These are phyloP conservation scores for Camponotus pennsylvanicus DNA, from an alignment of 1,140 invertebrate species.

Conservation along the genomic window DNA sequence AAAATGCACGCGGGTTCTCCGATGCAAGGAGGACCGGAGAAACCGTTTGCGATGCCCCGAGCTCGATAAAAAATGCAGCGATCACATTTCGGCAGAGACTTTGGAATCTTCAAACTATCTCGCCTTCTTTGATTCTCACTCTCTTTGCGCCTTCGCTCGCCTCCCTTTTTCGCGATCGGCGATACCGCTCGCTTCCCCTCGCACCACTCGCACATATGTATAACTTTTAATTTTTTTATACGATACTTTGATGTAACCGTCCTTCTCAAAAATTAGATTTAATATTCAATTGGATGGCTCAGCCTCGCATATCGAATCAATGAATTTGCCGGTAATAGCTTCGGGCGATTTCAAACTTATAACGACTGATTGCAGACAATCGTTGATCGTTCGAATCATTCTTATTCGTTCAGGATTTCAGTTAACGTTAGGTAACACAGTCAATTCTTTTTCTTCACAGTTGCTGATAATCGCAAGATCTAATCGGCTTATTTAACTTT, in stretches of 20 bases:
- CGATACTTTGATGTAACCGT: constrained; percentile 41
- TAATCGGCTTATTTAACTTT: constrained; percentile 44
- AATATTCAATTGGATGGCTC: constrained; percentile 30
- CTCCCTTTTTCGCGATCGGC: constrained; percentile 32
- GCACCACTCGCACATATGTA: constrained; percentile 18
- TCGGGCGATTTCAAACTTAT: constrained; percentile 2
- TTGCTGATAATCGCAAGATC: constrained; percentile 49
- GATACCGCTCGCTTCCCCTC: constrained; percentile 29
- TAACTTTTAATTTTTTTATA: constrained; percentile 44
- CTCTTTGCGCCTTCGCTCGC: constrained; percentile 34
- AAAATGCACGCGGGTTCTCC: constrained; percentile 75
- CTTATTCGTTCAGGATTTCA: not conserved
- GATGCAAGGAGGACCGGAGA: constrained; percentile 54
- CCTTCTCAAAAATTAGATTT: constrained; percentile 35
- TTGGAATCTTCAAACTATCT: constrained; percentile 69
- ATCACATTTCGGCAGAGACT: constrained; percentile 76
- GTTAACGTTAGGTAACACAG: constrained; percentile 12
- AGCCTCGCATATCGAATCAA: constrained; percentile 36
- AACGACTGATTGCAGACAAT: constrained; percentile 39
- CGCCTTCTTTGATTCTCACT: constrained; percentile 57
- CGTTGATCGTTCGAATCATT: not conserved
- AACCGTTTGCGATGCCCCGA: constrained; percentile 68
- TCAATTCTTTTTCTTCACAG: constrained; percentile 62
- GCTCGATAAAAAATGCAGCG: constrained; percentile 75
- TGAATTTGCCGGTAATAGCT: constrained; percentile 29